phyloP scores from a whole-genome alignment of 2,113 vertebrate genomes.

The Callithrix jacchus region DNA sequence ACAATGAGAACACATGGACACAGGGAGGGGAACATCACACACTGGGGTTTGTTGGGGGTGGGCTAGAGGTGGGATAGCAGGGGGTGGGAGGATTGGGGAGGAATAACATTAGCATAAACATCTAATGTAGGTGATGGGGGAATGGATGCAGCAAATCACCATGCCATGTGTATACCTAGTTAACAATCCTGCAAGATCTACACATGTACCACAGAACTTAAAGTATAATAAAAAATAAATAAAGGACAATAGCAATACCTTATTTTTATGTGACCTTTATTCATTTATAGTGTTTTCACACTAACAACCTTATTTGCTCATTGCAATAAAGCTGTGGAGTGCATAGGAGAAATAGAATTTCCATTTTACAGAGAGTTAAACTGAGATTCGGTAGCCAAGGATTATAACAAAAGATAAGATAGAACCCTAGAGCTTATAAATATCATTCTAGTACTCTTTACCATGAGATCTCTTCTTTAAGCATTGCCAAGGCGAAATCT shows the following conservation, averaged over 20 bases:
- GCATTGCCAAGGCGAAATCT: neutral
- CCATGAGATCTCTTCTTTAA: neutral
- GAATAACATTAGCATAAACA: no score
- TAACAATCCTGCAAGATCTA: no score
- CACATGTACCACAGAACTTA: no score
- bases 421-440: neutral
- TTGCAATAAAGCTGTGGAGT: neutral
- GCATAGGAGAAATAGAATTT: neutral
- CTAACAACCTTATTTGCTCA: neutral
- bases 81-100: no score
- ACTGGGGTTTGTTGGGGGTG: no score
- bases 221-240: no score
- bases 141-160: no score
- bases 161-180: no score
- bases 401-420: neutral
- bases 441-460: neutral
- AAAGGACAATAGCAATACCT: neutral
- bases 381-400: neutral
- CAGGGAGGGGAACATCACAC: no score
- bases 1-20: no score
- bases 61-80: no score
- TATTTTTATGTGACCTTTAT: constrained; percentile 7
- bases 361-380: constrained; percentile 41
- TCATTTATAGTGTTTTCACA: neutral
- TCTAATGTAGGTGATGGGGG: no score